These are phyloP conservation scores for Mesodorylaimus sp. DNA, from an alignment of 2,888 invertebrate species.

Conservation along the genomic window DNA sequence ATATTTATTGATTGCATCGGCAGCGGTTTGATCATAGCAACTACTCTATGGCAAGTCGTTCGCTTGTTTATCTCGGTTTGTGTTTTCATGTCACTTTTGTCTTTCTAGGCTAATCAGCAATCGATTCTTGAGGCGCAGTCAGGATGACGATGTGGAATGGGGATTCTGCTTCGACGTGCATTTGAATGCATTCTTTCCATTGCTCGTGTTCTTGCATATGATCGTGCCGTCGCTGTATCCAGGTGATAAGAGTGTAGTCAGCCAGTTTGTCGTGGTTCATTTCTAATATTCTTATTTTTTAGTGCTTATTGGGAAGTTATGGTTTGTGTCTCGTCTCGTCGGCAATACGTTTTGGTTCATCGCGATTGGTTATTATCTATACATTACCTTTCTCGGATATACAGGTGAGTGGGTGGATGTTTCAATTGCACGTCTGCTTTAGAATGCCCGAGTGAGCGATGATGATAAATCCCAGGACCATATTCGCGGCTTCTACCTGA, in stretches of 20 bases:
- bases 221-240: constrained; percentile 66
- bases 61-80: background rate
- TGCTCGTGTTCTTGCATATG: constrained; percentile 74
- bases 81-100: constrained; percentile 7
- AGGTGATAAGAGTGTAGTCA: constrained; percentile 34
- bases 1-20: constrained; percentile 84
- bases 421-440: too few relatives aligned
- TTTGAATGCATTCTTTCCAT: constrained; percentile 94
- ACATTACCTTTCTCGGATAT: constrained; percentile 91
- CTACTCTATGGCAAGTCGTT: constrained; percentile 61
- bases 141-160: constrained; percentile 77
- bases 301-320: constrained; percentile 19
- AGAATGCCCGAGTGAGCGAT: too few relatives aligned
- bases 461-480: too few relatives aligned
- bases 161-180: constrained; percentile 96
- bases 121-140: constrained; percentile 47
- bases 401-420: constrained; percentile 49
- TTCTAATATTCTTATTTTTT: constrained; percentile 5
- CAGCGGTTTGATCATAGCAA: constrained; percentile 64
- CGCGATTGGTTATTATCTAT: constrained; percentile 72
- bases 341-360: constrained; percentile 85
- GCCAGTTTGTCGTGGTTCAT: background rate
- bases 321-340: constrained; percentile 57
- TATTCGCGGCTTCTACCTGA: too few relatives aligned
- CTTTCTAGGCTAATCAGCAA: constrained; percentile 58